These are phyloP conservation scores for Julus scandinavius DNA, from an alignment of 2,888 invertebrate genomes.

Conservation along the genomic window DNA sequence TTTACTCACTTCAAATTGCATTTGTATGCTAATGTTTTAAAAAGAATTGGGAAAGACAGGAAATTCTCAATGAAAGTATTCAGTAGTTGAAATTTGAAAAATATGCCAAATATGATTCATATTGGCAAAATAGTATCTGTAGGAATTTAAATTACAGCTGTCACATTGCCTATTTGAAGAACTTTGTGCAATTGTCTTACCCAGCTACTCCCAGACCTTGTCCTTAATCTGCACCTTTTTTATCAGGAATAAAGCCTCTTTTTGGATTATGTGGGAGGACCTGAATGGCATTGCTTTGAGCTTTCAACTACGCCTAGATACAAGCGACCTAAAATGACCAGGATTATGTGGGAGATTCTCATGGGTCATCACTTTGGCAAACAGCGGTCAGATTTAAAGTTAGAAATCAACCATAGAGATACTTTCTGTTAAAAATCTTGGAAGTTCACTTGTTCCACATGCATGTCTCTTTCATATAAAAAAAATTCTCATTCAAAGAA, in stretches of 20 bases:
- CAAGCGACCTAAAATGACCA: not conserved
- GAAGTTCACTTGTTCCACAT: too few relatives aligned
- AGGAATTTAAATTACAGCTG: not conserved
- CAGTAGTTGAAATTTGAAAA: not conserved
- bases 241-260: not conserved
- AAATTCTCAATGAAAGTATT: not conserved
- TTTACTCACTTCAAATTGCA: not conserved
- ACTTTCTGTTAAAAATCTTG: too few relatives aligned
- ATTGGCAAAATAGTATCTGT: not conserved
- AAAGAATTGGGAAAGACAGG: not conserved
- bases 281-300: constrained; percentile 3
- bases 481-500: too few relatives aligned
- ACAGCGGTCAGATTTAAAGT: not conserved
- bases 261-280: constrained; percentile 11
- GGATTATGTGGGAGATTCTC: not conserved
- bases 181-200: not conserved
- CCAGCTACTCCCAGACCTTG: constrained; percentile 11
- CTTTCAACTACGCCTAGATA: constrained; percentile 1
- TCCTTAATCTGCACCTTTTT: constrained; percentile 2
- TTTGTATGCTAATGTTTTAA: not conserved
- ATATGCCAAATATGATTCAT: not conserved
- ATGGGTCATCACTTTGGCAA: not conserved
- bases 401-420: too few relatives aligned
- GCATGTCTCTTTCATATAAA: too few relatives aligned
- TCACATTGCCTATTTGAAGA: constrained; percentile 1